Evolutionary conservation across 2,888 invertebrate genomes (phyloP).

Genomic region (Platycheirus rosarum): DNA sequence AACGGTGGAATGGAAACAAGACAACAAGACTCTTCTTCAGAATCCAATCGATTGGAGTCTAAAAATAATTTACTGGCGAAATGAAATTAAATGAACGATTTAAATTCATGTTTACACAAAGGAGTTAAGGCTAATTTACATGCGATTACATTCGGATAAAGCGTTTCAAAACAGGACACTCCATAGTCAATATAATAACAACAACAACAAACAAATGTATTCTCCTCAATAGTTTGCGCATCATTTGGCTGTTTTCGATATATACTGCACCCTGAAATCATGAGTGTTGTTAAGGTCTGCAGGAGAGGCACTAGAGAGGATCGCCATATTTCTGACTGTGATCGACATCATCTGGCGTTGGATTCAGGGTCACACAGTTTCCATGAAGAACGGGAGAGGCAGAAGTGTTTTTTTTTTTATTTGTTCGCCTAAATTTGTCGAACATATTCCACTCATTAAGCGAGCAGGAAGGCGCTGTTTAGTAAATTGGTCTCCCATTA

Average conservation of each 20-base stretch:
- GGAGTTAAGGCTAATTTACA: slow-evolving; percentile 76
- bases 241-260: no score
- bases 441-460: slow-evolving; percentile 35
- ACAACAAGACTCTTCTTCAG: slow-evolving; percentile 15
- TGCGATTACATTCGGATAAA: slow-evolving; percentile 75
- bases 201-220: slow-evolving; percentile 11
- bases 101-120: slow-evolving; percentile 76
- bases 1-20: no score
- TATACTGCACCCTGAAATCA: slow-evolving; percentile 12
- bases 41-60: slow-evolving; percentile 55
- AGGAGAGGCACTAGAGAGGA: slow-evolving; percentile 28
- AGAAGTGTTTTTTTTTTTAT: background rate
- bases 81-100: slow-evolving; percentile 74
- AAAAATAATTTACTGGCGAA: slow-evolving; percentile 66
- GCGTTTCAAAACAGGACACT: slow-evolving; percentile 18
- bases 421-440: slow-evolving; percentile 15
- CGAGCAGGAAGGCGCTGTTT: background rate
- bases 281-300: slow-evolving; percentile 4
- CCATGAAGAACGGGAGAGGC: background rate
- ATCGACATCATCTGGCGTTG: slow-evolving; percentile 28
- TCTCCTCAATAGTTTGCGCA: background rate
- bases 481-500: background rate
- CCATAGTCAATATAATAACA: slow-evolving; percentile 29
- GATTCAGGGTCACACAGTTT: slow-evolving; percentile 14
- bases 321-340: slow-evolving; percentile 34